Base-by-base conservation (phyloP, 1,140 invertebrate species). In the Asobara japonica region DNA sequence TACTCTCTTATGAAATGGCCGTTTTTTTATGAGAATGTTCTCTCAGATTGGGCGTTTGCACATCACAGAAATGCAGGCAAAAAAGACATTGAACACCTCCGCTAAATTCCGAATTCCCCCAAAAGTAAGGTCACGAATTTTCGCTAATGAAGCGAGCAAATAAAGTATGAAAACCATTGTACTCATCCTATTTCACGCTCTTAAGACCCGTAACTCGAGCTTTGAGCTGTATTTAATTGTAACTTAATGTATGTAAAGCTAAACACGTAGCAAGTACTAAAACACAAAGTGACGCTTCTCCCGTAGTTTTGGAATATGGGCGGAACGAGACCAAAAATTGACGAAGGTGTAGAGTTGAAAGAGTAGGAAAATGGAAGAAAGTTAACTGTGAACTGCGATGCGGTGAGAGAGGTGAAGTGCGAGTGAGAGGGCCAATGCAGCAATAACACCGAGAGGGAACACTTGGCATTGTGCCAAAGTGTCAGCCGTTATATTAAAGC, bases 391-490 rank as follows among this genome's bases (percentile, higher is more conserved):
- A 51, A 48, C 41, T n/a, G 25, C 16, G 60, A 65, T 38, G 62
- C 65, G 56, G 56, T 64, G 36, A 65, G 74, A 41, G 62, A 74
- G 69, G 70, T 64, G 18, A 27, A 45, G 22, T 11, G 0, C 13
- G 41, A 51, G 41, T 45, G 64, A 48, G 22, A 51, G 25, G 18
- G 64, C n/a, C 11, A 30, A 64, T 71, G 22, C 29, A 45, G 79
- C 79, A 83, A 83, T 83, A 82, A 80, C 76, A 78, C 69, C 65
- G 33, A 27, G n/a, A n/a, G 64, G 74, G 60, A 62, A 64, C 74
- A 80, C 75, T 81, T 84, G 77, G 79, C 80, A 72, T 72, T 56
- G 31, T 75, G 79, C 81, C 83, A 83, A 81, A 77, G 68, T 75
- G 75, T 76, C 74, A 76, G 27, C 76, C 75, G 62, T 79, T 78